Evolutionary conservation across 2,113 vertebrate species (phyloP), one percentile per base, ranked within the genome.

Genomic region (Chinchilla lanigera): DNA sequence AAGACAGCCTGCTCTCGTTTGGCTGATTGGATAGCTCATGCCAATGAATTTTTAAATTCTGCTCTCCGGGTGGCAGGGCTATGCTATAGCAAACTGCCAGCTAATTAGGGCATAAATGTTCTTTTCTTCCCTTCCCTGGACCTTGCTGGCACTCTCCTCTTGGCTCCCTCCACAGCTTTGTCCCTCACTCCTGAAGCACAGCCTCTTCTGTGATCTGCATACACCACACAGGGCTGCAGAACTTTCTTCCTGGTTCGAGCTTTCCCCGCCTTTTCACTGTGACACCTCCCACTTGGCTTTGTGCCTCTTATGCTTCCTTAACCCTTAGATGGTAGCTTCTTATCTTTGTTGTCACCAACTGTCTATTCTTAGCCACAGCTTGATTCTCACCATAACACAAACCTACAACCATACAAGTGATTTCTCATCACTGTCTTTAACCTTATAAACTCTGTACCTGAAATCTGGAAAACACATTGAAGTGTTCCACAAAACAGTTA

Each of bases 61-160:
- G 50, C 82, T 96, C 96, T 98, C 90, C 91, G 87, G 94, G 95
- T 92, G 91, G 95, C 89, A 94, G 65, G 86, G 86, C 44, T 97
- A 93, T 81, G 86, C 87, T 94, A 56, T 88, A 96, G 94, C 94
- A 96, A 96, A 91, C 14, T 97, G 81, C 93, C 77, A 78, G 93
- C 89, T 97, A 94, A 97, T 95, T 96, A 96, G 95, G 96, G 83
- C 94, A 86, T 69, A 84, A 52, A 50, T 65, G 47, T 80, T 85
- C 84, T 92, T 90, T 96, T 60, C 78, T 73, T 95, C 35, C 1
- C 38, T 85, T 58, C 89, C 80, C 61, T 47, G 92, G 90, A 95
- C 95, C 95, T 85, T 91, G 91, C 86, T 60, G 7, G 0, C 41
- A 65, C 77, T 86, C 50, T 52, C 14, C 75, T 86, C 22, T 6